phyloP scores from a whole-genome alignment of 1,140 invertebrate genomes.

The Atta cephalotes region DNA sequence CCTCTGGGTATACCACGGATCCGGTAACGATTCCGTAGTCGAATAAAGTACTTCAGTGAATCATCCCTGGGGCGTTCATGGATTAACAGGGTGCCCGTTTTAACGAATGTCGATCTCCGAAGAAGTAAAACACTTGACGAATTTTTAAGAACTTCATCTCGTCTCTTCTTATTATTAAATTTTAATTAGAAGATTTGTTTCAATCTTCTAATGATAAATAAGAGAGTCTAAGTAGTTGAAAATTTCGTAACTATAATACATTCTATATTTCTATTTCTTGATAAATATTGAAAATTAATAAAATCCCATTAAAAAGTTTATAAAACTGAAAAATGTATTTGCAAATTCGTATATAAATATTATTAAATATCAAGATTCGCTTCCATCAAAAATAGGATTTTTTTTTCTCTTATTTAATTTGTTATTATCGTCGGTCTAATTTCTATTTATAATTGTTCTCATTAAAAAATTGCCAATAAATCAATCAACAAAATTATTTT shows the following conservation, averaged over 20 bases:
- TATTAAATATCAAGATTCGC: too few species aligned
- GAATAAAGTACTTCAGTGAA: slow-evolving; percentile 73
- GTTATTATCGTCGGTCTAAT: too few species aligned
- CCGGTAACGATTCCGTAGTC: slow-evolving; percentile 69
- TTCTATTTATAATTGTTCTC: too few species aligned
- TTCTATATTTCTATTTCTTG: background rate
- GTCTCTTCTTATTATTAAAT: background rate
- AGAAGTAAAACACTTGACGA: slow-evolving; percentile 2
- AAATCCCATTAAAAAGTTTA: background rate
- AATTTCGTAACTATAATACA: background rate
- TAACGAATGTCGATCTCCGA: slow-evolving; percentile 65
- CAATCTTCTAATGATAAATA: background rate
- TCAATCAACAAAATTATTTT: slow-evolving; percentile 8
- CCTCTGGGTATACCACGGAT: slow-evolving; percentile 67
- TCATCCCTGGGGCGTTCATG: slow-evolving; percentile 72
- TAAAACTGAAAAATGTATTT: too few species aligned
- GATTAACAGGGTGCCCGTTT: slow-evolving; percentile 71
- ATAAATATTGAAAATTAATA: background rate
- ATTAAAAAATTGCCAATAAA: background rate
- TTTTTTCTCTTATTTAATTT: too few species aligned
- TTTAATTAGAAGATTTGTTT: background rate
- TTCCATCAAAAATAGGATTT: too few species aligned
- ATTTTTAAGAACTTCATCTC: slow-evolving; percentile 8
- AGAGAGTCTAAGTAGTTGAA: background rate
- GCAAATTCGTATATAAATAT: too few species aligned